Base-by-base conservation (phyloP, 2,888 invertebrate genomes). In the Thalpophila matura region DNA sequence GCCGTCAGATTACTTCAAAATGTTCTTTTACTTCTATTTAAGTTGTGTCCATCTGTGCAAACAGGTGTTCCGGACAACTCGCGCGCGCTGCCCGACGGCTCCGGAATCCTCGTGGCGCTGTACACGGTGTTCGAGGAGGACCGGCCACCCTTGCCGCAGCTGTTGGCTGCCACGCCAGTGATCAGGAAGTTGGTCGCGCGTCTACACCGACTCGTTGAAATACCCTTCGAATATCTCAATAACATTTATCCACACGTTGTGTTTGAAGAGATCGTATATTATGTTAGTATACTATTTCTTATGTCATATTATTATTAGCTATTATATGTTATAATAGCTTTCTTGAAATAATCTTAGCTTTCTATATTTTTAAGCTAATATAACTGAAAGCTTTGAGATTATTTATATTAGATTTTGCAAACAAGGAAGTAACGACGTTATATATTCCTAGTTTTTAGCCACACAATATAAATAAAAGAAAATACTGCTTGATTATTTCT, bases 51-150 rank as follows among this genome's bases (percentile, higher is more conserved):
- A 58, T 35, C 38, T 76, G 58, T 47, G 33, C 33, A 56, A 51
- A 63, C 43, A 74, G 95, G 96, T 51, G 65, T 95, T 10, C 97
- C 97, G 0, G 98, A 98, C 90, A 98, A 97, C 78, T 42, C 96
- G 14, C 91, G 91, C 14, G 79, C 79, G 1, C 78, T 94, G 22
- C 95, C 96, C 18, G 96, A 97, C 67, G 95, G 96, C 16, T 97
- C 96, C 4, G 97, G 97, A 18, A 91, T 97, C 74, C 95, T 97
- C 74, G 96, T 97, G 2, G 95, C 96, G 1, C 85, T 98, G 10
- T 91, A 97, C 63, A 62, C 89, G 0, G 88, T 95, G 1, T 89
- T 87, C 57, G 90, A 95, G 51, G 96, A 97, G 0, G 94, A 96
- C 10, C 88, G 96, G 86, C 97, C 97, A 0, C 77, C 91, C 6